Evolutionary conservation across 2,888 invertebrate genomes (phyloP), one percentile per base, ranked within the genome.

Genomic region (Gandaritis pyraliata): DNA sequence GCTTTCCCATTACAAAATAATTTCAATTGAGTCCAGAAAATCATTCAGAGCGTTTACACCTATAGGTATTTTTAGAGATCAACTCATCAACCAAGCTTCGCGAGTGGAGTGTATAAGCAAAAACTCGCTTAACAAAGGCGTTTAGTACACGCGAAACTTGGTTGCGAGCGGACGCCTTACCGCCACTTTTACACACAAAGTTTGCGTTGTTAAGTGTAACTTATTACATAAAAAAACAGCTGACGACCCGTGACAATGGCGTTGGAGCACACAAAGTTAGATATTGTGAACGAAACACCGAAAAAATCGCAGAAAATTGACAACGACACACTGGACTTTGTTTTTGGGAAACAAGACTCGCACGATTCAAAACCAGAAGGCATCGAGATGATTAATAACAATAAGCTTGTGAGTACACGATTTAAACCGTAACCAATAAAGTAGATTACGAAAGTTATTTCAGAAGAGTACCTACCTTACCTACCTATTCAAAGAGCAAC

Each of bases 261-360:
- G 4, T 66, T 58, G 18, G 72, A 75, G n/a, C 71, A 74, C 29
- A 70, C 74, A 10, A 80, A 71, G 59, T 55, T 79, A 61, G 74
- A 80, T 33, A 74, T 80, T 51, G 68, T 76, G 58, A 74, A 79
- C 39, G 80, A 81, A 38, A 64, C 75, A 2, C 70, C 75, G 23
- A 81, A 78, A 56, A 66, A 70, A 38, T 38, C 63, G 1, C 65
- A 64, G 8, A 71, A 65, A 51, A 56, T 70, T 50, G 82, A 88
- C 45, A 56, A 77, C 30, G 80, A 81, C 18, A 82, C 80, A 6
- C 71, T 90, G 0, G 87, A 87, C 48, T 80, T 78, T 79, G 77
- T 90, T 58, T 90, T 90, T 60, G 88, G 89, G 0, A 82, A 69
- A 8, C 80, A 84, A 4, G 66, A 66, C 12, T 72, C 78, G 0